Base-by-base conservation (phyloP, 2,797 vertebrate genomes). In the Rhyacichthys aspro region DNA sequence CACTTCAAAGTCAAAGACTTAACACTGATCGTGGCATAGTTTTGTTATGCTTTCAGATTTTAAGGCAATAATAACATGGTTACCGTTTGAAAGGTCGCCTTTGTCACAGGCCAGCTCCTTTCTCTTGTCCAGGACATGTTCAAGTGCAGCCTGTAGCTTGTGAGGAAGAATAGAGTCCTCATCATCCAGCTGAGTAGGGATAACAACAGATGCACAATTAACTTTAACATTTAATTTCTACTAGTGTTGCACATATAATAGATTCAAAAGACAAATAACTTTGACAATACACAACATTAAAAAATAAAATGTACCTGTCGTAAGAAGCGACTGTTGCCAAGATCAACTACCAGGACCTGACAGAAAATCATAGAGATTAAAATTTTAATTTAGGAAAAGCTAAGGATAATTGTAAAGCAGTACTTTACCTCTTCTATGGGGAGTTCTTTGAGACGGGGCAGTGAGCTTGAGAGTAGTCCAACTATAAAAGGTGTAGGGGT, bases 81-180 rank as follows among this genome's bases (percentile, higher is more conserved):
- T 90, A 92, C 93, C 88, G 52, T 90, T 92, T 56, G 62, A 80
- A 15, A 76, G 78, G 55, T 96, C 95, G 45, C 93, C 94, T 73
- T 91, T 94, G 50, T 98, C 96, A 1, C 74, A 89, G 0, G 95
- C 96, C 79, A 99, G 82, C 59, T 98, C 95, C 5, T 90, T 96
- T 86, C 97, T 94, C 89, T 96, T 96, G 67, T 98, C 98, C 83
- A 99, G 85, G 63, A 99, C 94, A 17, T 97, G 94, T 55, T 98
- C 97, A 0, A 99, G 91, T 54, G 97, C 96, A 0, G 94, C 93
- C 88, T 98, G 96, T 76, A 98, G 94, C 87, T 98, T 99, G 70
- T 96, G 95, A 52, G 98, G 98, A 59, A 99, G 93, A 67, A 99
- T 98, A 33, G 94, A 97, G 77, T 98, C 97, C 65, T 99, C 98